These are phyloP conservation scores for Xestobium rufovillosum DNA, from an alignment of 2,888 invertebrate species.

Conservation along the genomic window DNA sequence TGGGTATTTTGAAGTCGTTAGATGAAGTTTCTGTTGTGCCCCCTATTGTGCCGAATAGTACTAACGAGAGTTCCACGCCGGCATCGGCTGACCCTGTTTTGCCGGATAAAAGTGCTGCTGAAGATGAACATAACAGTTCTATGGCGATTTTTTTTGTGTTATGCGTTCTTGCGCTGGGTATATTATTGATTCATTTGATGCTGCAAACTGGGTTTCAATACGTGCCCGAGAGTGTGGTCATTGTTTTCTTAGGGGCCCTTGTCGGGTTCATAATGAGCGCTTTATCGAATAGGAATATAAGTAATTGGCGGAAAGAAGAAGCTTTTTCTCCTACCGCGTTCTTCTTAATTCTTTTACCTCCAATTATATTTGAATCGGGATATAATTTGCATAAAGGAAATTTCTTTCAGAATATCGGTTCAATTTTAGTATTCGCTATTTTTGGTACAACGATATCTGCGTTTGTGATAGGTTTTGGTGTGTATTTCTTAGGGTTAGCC, in stretches of 20 bases:
- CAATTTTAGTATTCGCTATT: conserved; percentile 95
- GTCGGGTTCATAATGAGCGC: conserved; percentile 88
- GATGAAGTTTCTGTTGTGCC: conserved; percentile 9
- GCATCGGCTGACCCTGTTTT: conserved; percentile 69
- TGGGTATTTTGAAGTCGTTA: conserved; percentile 9
- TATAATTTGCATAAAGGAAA: conserved; percentile 98
- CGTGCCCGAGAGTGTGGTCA: conserved; percentile 94
- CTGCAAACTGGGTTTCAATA: conserved; percentile 93
- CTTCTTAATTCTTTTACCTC: conserved; percentile 91
- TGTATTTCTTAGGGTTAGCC: conserved; percentile 88
- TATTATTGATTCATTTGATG: conserved; percentile 89
- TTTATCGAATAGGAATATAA: conserved; percentile 80
- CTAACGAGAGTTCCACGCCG: conserved; percentile 43
- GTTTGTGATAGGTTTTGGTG: conserved; percentile 91
- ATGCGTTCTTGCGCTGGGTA: conserved; percentile 89
- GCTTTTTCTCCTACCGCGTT: conserved; percentile 98
- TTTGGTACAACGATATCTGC: conserved; percentile 96
- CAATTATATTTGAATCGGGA: conserved; percentile 98
- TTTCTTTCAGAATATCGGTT: conserved; percentile 96
- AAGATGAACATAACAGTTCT: conserved; percentile 93
- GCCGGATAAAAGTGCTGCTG: conserved; percentile 84
- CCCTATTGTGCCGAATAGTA: conserved; percentile 31
- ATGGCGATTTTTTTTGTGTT: conserved; percentile 98
- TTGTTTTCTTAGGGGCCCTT: conserved; percentile 88
- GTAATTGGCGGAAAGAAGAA: conserved; percentile 95